These are phyloP conservation scores for Thryonomys swinderianus DNA, from an alignment of 2,113 vertebrate genomes.

Conservation along the genomic window DNA sequence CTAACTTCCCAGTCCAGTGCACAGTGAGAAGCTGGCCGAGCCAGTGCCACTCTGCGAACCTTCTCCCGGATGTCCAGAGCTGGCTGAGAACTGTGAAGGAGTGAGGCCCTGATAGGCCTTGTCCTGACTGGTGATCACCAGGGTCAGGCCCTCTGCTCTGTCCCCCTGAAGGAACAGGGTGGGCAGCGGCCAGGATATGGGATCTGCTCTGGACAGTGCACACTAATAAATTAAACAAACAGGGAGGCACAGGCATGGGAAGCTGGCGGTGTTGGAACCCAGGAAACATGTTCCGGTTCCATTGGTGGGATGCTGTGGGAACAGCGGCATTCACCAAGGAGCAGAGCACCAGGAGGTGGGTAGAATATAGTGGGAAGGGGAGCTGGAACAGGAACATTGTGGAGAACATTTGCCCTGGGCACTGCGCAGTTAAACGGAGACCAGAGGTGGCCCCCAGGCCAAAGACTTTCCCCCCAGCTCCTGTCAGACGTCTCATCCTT, in stretches of 20 bases:
- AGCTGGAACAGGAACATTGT: not conserved
- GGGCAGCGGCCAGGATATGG: accelerated
- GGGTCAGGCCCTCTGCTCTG: not conserved
- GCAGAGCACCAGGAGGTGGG: not conserved
- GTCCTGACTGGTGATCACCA: not conserved
- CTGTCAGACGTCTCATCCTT: not conserved
- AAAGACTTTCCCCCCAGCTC: not conserved
- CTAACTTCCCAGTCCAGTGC: not conserved
- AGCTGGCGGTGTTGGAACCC: not conserved
- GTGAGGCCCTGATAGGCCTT: accelerated
- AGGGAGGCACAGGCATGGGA: not conserved
- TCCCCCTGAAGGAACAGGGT: not conserved
- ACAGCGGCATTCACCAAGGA: not conserved
- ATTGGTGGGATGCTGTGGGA: not conserved
- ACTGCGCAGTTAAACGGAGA: not conserved
- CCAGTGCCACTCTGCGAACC: not conserved
- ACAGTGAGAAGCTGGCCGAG: not conserved
- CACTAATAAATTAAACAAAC: not conserved
- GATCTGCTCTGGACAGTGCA: not conserved
- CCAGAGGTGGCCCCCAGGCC: not conserved
- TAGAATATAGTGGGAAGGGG: not conserved
- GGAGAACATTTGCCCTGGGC: not conserved
- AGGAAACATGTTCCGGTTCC: not conserved
- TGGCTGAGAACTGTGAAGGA: not conserved
- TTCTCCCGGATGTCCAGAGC: not conserved